Conservation (phyloP, 1,140 invertebrate species). For the Anagrus nilaparvatae region DNA sequence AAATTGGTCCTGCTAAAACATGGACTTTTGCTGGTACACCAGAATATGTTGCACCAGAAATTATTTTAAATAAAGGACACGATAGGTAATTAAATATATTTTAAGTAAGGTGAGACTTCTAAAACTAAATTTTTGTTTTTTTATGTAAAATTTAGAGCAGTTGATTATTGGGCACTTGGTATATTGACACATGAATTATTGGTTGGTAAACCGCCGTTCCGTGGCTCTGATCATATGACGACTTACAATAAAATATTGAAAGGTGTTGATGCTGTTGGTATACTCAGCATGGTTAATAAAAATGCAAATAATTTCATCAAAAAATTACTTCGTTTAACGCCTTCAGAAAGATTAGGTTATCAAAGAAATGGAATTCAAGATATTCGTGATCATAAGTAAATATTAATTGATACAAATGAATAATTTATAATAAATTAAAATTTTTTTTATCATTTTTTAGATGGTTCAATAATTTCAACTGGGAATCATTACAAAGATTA, state of each 20-base stretch:
- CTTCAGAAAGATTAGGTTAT: constrained; percentile 57
- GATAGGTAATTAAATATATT: constrained; percentile 32
- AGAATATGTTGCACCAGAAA: constrained; percentile 38
- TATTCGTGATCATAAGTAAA: constrained; percentile 55
- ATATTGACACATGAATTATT: constrained; percentile 72
- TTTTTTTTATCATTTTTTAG: constrained; percentile 23
- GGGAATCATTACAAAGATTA: constrained; percentile 60
- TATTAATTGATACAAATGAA: background rate
- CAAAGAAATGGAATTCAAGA: constrained; percentile 53
- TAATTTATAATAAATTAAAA: constrained; percentile 2
- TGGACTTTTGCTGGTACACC: constrained; percentile 87
- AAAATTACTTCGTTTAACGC: constrained; percentile 50
- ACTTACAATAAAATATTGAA: constrained; percentile 79
- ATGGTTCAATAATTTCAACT: constrained; percentile 82
- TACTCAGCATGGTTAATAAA: constrained; percentile 46
- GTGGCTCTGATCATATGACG: constrained; percentile 69
- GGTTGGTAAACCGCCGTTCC: constrained; percentile 63
- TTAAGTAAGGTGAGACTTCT: background rate
- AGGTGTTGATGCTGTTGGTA: constrained; percentile 62
- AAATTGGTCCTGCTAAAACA: constrained; percentile 62
- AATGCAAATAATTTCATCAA: constrained; percentile 48
- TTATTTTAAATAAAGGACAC: constrained; percentile 40
- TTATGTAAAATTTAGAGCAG: constrained; percentile 61
- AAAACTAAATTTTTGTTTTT: constrained; percentile 58
- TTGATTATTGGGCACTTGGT: constrained; percentile 75